A percentile compares a stretch with the other conserved stretches of the same genome.
Conservation (phyloP, 1,140 invertebrate genomes). For the Orussus abietinus region DNA sequence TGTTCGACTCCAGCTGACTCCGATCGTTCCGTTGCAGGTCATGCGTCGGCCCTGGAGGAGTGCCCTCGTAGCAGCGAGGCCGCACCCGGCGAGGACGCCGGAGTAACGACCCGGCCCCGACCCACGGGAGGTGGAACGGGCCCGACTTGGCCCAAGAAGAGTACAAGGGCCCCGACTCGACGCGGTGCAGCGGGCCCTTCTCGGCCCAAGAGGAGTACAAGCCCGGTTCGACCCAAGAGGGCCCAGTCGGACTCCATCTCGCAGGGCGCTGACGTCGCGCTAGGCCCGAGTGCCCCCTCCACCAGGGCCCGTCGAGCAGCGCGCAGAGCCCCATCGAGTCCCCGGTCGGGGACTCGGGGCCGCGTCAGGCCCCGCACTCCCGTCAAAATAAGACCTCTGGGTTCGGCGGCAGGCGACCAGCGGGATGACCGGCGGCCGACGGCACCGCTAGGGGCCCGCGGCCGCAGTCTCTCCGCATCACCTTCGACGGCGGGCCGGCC, state of each 20-base stretch:
- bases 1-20: neutral
- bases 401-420: too few relatives aligned
- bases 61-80: slow-evolving; percentile 5
- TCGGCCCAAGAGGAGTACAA: neutral
- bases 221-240: neutral
- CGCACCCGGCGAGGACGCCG: slow-evolving; percentile 16
- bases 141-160: neutral
- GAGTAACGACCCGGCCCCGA: slow-evolving; percentile 15
- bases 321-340: too few relatives aligned
- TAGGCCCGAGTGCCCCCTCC: too few relatives aligned
- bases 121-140: neutral
- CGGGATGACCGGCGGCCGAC: too few relatives aligned
- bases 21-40: slow-evolving; percentile 26
- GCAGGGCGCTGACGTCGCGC: slow-evolving; percentile 1
- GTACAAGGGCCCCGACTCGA: slow-evolving; percentile 4
- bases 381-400: too few relatives aligned
- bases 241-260: neutral
- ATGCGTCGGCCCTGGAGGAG: slow-evolving; percentile 26
- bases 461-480: too few relatives aligned
- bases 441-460: too few relatives aligned
- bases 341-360: too few relatives aligned
- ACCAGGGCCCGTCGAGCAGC: too few relatives aligned
- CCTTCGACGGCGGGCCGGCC: too few relatives aligned
- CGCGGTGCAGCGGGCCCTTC: neutral
- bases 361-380: too few relatives aligned